Base-by-base conservation (phyloP, 1,140 invertebrate species). In the Bombus vancouverensis region DNA sequence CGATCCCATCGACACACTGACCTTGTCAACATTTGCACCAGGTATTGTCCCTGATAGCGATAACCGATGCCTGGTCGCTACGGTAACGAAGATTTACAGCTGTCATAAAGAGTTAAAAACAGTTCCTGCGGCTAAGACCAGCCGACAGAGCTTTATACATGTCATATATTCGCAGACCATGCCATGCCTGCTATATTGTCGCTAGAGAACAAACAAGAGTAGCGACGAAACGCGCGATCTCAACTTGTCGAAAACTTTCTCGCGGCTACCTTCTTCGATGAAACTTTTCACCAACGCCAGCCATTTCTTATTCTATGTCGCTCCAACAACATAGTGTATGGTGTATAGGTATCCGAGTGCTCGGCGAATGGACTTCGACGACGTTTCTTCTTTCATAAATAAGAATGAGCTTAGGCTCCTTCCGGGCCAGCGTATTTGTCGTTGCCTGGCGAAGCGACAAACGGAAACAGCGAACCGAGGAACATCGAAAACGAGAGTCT, bases 61-160 rank as follows among this genome's bases (percentile, higher is more conserved):
- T 74, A 81, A 39, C 72, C 65, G 44, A 32, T 44, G 39, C 32
- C 71, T 85, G 65, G 62, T 47, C 82, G 47, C 82, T n/a, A 78
- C 42, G 62, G 83, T 75, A 57, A 53, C 34, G 37, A 68, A 81
- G 85, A 94, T 94, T 94, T 94, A 94, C 90, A 88, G 89, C 76
- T 70, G 91, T 87, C 91, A 92, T 93, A 93, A 93, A 94, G 90
- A 82, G 91, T 88, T 90, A 90, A 93, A 47, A 93, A 92, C 89
- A 81, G 89, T 92, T 91, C 91, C 9, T 3, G 13, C 88, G 81
- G 90, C 85, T 18, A 92, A 92, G 82, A 92, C 92, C 81, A 87
- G 86, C 75, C 85, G 88, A 81, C 90, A 74, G 15, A 71, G 90
- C 81, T 94, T 94, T 93, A 94, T 93, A 93, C 89, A 87, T 90